Percentiles rank a stretch among this genome's conserved stretches.
These are phyloP conservation scores for Folsomia manolachei DNA, from an alignment of 2,888 invertebrate genomes.

Conservation along the genomic window DNA sequence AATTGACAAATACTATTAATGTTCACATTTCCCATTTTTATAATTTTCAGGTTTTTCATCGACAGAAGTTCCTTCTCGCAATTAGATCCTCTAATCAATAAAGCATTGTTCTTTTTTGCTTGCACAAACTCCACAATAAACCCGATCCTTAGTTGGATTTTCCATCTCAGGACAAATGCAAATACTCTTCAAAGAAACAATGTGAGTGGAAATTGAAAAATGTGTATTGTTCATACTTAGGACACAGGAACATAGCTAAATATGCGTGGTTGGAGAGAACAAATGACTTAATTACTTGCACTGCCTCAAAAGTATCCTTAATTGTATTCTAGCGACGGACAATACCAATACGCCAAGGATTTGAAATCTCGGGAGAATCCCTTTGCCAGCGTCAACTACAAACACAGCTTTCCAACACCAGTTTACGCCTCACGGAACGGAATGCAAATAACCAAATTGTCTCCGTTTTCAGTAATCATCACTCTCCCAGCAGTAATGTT, in stretches of 20 bases:
- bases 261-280: not conserved
- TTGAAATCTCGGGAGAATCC: not conserved
- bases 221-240: no score
- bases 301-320: no score
- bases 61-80: constrained; percentile 68
- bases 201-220: no score
- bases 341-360: not conserved
- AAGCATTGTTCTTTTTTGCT: constrained; percentile 86
- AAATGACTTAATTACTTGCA: not conserved
- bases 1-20: no score
- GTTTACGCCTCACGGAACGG: not conserved
- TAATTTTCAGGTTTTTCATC: constrained; percentile 72
- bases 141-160: constrained; percentile 90
- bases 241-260: not conserved
- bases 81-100: constrained; percentile 75
- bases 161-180: constrained; percentile 52
- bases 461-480: not conserved
- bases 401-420: not conserved
- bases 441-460: not conserved
- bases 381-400: not conserved
- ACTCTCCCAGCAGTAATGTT: no score
- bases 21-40: no score
- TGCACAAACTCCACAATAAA: constrained; percentile 96
- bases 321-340: no score
- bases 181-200: constrained; percentile 17